These are phyloP conservation scores for Rhamphomyia laevipes DNA, from an alignment of 2,888 invertebrate species.

Conservation along the genomic window DNA sequence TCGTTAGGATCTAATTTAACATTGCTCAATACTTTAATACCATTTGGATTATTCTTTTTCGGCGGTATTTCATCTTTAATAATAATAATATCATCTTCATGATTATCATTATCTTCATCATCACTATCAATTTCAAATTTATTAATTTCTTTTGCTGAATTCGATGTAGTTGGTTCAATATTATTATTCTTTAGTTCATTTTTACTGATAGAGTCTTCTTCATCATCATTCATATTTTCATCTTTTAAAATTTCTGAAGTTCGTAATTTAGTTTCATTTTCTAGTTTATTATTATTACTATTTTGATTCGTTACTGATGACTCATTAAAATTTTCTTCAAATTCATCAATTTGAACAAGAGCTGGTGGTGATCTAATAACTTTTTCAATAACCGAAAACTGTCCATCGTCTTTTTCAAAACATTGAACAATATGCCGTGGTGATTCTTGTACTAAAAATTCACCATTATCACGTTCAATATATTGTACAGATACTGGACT, in stretches of 20 bases:
- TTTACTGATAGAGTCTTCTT: slow-evolving; percentile 8
- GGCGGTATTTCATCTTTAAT: neutral
- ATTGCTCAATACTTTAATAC: slow-evolving; percentile 36
- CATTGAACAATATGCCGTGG: slow-evolving; percentile 37
- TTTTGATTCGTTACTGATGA: slow-evolving; percentile 17
- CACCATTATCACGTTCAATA: slow-evolving; percentile 35
- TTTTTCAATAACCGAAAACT: slow-evolving; percentile 38
- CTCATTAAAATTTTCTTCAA: slow-evolving; percentile 25
- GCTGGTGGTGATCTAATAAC: slow-evolving; percentile 36
- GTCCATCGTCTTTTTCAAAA: slow-evolving; percentile 35
- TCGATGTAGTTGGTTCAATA: slow-evolving; percentile 4
- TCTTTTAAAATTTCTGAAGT: slow-evolving; percentile 12
- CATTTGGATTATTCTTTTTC: slow-evolving; percentile 13
- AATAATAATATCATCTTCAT: neutral
- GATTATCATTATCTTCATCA: slow-evolving; percentile 18
- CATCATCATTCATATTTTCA: slow-evolving; percentile 17
- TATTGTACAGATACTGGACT: slow-evolving; percentile 33
- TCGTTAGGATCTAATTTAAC: slow-evolving; percentile 36
- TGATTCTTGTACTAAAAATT: slow-evolving; percentile 36
- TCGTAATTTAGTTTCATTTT: slow-evolving; percentile 7
- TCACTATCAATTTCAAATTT: slow-evolving; percentile 9
- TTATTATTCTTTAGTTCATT: slow-evolving; percentile 11
- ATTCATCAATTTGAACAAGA: slow-evolving; percentile 33
- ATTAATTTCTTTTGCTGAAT: slow-evolving; percentile 1
- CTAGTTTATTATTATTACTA: slow-evolving; percentile 1